A percentile compares a stretch with the other conserved stretches of the same genome.
Conservation (phyloP, 1,140 invertebrate species). For the Leptoteleia sp. region DNA sequence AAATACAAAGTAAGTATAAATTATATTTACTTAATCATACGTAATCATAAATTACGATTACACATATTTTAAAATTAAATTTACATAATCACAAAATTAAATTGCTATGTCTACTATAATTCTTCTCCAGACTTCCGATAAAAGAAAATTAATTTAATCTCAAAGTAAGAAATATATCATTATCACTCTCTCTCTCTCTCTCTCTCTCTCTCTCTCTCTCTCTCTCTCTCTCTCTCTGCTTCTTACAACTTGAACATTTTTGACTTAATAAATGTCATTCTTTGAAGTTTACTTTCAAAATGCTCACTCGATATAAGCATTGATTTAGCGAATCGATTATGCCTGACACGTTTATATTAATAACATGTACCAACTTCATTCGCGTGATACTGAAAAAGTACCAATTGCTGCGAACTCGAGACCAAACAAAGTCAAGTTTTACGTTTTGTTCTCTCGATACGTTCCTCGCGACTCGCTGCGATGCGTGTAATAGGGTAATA, state of each 20-base stretch:
- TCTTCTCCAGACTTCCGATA: too few species aligned
- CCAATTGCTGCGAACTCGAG: conserved; percentile 6
- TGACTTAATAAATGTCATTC: not conserved
- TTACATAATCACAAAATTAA: too few species aligned
- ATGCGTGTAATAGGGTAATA: conserved; percentile 33
- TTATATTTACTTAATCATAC: too few species aligned
- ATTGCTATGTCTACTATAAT: too few species aligned
- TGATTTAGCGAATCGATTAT: conserved; percentile 17
- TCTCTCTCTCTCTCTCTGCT: too few species aligned
- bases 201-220: too few species aligned
- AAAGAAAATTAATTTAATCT: too few species aligned
- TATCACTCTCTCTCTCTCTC: too few species aligned
- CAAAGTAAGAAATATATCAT: too few species aligned
- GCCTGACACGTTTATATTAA: conserved; percentile 38
- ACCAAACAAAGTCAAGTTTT: conserved; percentile 12
- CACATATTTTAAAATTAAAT: too few species aligned
- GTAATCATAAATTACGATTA: too few species aligned
- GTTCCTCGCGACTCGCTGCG: conserved; percentile 1
- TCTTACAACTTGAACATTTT: not conserved
- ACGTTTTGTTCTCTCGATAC: conserved; percentile 6
- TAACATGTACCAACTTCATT: conserved; percentile 11
- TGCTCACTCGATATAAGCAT: not conserved
- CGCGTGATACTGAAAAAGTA: conserved; percentile 20
- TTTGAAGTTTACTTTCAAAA: not conserved
- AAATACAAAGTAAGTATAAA: too few species aligned